Evolutionary conservation across 2,113 vertebrate species (phyloP).

Genomic region (Okapia johnstoni): DNA sequence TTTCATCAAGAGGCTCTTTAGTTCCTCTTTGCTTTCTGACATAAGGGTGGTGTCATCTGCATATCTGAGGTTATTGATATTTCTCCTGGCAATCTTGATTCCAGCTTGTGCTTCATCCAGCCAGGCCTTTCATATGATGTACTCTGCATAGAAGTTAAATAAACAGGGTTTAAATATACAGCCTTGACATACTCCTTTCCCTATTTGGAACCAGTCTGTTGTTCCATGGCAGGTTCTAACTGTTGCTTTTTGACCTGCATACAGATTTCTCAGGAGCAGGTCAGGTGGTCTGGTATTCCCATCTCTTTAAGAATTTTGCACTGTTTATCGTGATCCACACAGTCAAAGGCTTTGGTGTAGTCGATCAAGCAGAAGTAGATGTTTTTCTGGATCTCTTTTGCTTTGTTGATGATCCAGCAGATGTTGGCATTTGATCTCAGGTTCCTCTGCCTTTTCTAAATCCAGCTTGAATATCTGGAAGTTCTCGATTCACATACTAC

Average conservation of each 20-base stretch:
- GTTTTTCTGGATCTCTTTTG: not conserved
- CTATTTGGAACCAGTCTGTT: not conserved
- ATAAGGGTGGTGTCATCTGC: not conserved
- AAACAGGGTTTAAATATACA: not conserved
- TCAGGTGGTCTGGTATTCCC: not conserved
- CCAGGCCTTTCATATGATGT: not conserved
- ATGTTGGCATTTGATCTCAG: not conserved
- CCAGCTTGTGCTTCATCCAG: not conserved
- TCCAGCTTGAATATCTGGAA: not conserved
- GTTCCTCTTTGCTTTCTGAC: not conserved
- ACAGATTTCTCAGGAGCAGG: not conserved
- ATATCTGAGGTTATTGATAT: not conserved
- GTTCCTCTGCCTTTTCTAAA: not conserved
- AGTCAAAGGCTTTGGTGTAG: not conserved
- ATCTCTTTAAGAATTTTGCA: not conserved
- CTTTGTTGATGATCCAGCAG: not conserved
- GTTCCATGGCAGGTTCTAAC: not conserved
- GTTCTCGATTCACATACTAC: not conserved
- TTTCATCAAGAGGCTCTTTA: not conserved
- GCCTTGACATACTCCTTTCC: not conserved
- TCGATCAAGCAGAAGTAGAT: not conserved
- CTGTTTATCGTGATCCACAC: not conserved
- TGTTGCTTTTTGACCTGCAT: not conserved
- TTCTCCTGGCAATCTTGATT: fast-evolving
- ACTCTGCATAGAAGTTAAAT: not conserved